Evolutionary conservation across 2,113 vertebrate species (phyloP).

Genomic region (Clupea harengus): DNA sequence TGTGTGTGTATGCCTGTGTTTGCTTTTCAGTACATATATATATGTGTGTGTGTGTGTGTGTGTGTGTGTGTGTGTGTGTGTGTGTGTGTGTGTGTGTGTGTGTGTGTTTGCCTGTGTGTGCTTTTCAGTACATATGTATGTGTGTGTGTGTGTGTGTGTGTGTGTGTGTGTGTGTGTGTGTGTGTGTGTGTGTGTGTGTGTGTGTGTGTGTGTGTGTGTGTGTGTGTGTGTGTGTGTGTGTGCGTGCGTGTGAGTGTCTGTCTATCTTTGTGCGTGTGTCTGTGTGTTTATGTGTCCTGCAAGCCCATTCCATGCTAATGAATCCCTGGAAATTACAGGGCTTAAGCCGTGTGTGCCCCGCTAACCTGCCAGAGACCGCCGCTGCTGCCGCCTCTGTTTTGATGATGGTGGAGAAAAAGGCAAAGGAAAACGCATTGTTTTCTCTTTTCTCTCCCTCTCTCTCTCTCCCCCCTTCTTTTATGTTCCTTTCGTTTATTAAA

Average conservation of each 20-base stretch:
- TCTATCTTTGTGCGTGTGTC: not conserved
- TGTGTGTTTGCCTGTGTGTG: not conserved
- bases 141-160: not conserved
- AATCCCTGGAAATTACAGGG: slow-evolving; percentile 68
- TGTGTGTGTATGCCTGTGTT: not conserved
- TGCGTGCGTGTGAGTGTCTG: not conserved
- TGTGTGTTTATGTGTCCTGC: slow-evolving; percentile 50
- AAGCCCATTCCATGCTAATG: slow-evolving; percentile 77
- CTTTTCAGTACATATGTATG: too few relatives aligned
- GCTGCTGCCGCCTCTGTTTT: not conserved
- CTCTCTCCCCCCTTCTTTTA: slow-evolving; percentile 13
- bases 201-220: not conserved
- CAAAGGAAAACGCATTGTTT: slow-evolving; percentile 1
- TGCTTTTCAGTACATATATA: too few relatives aligned
- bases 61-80: not conserved
- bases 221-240: not conserved
- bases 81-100: not conserved
- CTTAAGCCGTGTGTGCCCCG: slow-evolving; percentile 61
- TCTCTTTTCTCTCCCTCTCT: not conserved
- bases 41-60: too few relatives aligned
- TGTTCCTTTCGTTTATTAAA: slow-evolving; percentile 32
- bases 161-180: not conserved
- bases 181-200: not conserved
- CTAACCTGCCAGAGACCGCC: slow-evolving; percentile 6
- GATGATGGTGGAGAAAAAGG: slow-evolving; percentile 4